A percentile compares a stretch with the other conserved stretches of the same genome.
Conservation (phyloP, 2,888 invertebrate species). For the Falcaria lacertinaria region DNA sequence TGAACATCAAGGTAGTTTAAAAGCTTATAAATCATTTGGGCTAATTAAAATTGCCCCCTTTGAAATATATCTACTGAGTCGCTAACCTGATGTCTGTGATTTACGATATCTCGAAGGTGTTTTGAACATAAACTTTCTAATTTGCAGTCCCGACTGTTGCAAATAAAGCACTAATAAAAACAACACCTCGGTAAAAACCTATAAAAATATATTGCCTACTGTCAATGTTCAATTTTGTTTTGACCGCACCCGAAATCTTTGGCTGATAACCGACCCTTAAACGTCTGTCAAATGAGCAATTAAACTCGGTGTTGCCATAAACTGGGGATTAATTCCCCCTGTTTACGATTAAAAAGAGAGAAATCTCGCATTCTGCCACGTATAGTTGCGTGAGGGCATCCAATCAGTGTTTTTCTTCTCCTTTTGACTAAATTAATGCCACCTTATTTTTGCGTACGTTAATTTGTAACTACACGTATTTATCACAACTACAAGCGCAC, state of each 20-base stretch:
- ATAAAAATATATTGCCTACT: constrained; percentile 68
- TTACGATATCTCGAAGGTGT: constrained; percentile 65
- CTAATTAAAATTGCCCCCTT: constrained; percentile 71
- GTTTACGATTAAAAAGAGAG: constrained; percentile 43
- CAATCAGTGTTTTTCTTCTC: constrained; percentile 37
- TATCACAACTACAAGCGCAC: constrained; percentile 30
- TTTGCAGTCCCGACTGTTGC: constrained; percentile 61
- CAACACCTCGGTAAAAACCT: constrained; percentile 60
- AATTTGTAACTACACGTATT: constrained; percentile 32
- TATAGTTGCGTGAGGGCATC: constrained; percentile 42
- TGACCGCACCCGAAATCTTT: constrained; percentile 65
- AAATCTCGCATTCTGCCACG: constrained; percentile 37
- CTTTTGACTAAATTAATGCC: constrained; percentile 38
- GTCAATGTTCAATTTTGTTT: constrained; percentile 60
- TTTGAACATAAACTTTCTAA: constrained; percentile 74
- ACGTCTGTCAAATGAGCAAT: constrained; percentile 77
- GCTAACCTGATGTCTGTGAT: constrained; percentile 64
- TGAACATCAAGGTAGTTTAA: constrained; percentile 45
- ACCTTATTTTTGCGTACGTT: constrained; percentile 39
- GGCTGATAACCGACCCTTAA: constrained; percentile 55
- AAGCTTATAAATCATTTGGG: constrained; percentile 65
- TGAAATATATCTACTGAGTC: constrained; percentile 41
- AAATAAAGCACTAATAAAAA: constrained; percentile 68
- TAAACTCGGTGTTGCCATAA: constrained; percentile 73
- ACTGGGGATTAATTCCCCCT: constrained; percentile 56